phyloP scores from a whole-genome alignment of 1,140 invertebrate genomes.

The Saxidomus purpurata region DNA sequence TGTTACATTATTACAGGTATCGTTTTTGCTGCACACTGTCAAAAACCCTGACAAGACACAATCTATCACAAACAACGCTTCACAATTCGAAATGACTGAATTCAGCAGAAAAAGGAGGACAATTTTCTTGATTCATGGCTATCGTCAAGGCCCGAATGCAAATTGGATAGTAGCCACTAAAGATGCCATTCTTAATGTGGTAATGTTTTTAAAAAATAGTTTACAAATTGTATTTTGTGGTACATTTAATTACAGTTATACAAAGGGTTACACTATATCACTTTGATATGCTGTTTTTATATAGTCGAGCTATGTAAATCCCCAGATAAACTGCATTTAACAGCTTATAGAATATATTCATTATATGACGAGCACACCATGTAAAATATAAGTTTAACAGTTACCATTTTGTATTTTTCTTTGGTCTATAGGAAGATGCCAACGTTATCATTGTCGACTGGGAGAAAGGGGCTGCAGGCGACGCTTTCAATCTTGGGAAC shows the following conservation, averaged over 20 bases:
- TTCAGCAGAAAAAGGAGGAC: slow-evolving; percentile 19
- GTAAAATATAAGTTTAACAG: too few relatives aligned
- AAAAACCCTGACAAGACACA: slow-evolving; percentile 28
- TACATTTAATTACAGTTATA: too few relatives aligned
- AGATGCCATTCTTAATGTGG: slow-evolving; percentile 79
- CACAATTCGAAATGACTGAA: background rate
- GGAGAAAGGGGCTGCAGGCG: slow-evolving; percentile 95
- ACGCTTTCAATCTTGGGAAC: slow-evolving; percentile 90
- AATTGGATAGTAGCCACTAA: slow-evolving; percentile 59
- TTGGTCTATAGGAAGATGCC: slow-evolving; percentile 90
- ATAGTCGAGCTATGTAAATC: too few relatives aligned
- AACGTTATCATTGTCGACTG: slow-evolving; percentile 98
- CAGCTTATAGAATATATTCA: too few relatives aligned
- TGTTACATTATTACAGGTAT: slow-evolving; percentile 15
- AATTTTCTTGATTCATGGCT: slow-evolving; percentile 70
- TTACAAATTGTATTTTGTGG: too few relatives aligned
- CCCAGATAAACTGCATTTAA: too few relatives aligned
- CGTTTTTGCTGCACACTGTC: slow-evolving; percentile 86
- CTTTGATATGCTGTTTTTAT: too few relatives aligned
- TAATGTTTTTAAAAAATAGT: slow-evolving; percentile 85
- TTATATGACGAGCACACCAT: too few relatives aligned
- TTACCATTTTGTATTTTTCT: too few relatives aligned
- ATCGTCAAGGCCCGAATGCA: slow-evolving; percentile 19
- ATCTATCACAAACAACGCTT: slow-evolving; percentile 10
- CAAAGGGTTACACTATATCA: too few relatives aligned